Conservation (phyloP, 2,797 vertebrate genomes). For the Premnoplex brunnescens region DNA sequence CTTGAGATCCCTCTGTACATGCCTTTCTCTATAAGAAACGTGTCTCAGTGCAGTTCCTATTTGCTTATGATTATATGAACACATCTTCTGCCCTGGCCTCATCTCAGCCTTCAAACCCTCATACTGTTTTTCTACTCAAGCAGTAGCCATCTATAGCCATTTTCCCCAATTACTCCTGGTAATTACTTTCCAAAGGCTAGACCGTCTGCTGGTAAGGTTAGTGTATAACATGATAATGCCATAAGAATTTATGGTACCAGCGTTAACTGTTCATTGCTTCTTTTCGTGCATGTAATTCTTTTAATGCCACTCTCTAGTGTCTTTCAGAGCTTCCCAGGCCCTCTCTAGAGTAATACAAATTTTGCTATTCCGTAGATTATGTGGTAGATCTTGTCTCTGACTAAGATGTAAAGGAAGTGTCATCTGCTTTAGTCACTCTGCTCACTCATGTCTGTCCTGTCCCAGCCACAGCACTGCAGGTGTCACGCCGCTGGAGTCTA, state of each 20-base stretch:
- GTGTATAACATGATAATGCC: neutral
- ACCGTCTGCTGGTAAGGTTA: neutral
- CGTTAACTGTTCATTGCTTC: neutral
- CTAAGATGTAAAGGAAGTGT: neutral
- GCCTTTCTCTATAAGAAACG: neutral
- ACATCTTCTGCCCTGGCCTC: neutral
- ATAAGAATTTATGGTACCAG: neutral
- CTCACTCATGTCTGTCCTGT: neutral
- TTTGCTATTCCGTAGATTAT: neutral
- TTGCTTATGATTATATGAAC: neutral
- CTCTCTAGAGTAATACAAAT: neutral
- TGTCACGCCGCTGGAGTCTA: neutral
- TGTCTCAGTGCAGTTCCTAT: neutral
- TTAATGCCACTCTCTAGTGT: neutral
- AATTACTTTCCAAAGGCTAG: neutral
- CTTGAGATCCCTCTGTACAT: neutral
- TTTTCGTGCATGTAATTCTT: neutral
- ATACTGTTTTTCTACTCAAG: neutral
- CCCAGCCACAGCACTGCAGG: neutral
- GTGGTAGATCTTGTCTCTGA: neutral
- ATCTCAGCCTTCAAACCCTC: neutral
- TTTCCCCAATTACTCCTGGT: neutral
- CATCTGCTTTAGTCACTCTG: fast-evolving
- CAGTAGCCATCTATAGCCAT: neutral
- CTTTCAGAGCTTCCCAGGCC: neutral